These are phyloP conservation scores for Alectura lathami DNA, from an alignment of 2,113 vertebrate genomes.

Conservation along the genomic window DNA sequence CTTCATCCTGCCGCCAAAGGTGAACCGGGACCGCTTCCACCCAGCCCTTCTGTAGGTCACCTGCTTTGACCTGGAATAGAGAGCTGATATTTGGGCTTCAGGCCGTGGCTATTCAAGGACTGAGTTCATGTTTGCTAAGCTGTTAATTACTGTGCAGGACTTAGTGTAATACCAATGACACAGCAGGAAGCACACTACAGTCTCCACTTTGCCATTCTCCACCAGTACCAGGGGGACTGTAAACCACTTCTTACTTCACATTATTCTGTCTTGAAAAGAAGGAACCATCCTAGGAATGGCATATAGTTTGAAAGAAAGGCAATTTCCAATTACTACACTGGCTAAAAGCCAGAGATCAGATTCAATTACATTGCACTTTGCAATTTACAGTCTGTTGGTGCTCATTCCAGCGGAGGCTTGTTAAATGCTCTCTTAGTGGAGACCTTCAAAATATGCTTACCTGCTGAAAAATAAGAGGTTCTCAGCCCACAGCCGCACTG, in stretches of 20 bases:
- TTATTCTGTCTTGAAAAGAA: conserved; percentile 7
- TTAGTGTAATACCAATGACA: conserved; percentile 58
- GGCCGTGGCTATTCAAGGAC: conserved; percentile 34
- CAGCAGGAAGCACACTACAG: conserved; percentile 14
- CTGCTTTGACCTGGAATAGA: neutral
- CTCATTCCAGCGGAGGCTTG: conserved; percentile 30
- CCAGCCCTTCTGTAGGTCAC: neutral
- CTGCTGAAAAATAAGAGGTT: neutral
- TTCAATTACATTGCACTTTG: conserved; percentile 56
- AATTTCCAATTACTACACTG: conserved; percentile 35
- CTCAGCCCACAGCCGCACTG: neutral
- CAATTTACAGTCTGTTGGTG: conserved; percentile 57
- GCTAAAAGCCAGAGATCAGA: conserved; percentile 58
- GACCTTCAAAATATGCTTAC: conserved; percentile 36
- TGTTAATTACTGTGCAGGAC: conserved; percentile 53
- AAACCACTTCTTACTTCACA: neutral
- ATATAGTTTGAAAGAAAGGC: conserved; percentile 22
- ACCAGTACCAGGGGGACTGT: neutral
- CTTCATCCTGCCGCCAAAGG: neutral
- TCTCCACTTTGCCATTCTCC: neutral
- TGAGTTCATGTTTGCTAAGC: conserved; percentile 48
- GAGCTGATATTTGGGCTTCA: conserved; percentile 12
- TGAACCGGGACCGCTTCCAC: neutral
- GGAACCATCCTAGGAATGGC: neutral
- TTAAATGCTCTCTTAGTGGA: conserved; percentile 36